phyloP scores from a whole-genome alignment of 2,113 vertebrate species.

The Pogona vitticeps region DNA sequence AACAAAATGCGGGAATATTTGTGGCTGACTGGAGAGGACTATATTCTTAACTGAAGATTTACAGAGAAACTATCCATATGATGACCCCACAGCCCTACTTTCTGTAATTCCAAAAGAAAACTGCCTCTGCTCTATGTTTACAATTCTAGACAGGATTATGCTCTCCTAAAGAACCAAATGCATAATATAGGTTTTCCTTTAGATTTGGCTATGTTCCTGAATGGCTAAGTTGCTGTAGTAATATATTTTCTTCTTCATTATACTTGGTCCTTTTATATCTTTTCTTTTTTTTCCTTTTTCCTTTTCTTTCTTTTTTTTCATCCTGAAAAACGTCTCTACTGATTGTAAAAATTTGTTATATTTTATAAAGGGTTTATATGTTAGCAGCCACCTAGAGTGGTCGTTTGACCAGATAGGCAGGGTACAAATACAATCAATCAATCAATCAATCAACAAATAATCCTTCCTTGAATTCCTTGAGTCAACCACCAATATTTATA shows the following conservation, averaged over 20 bases:
- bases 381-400: no score
- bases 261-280: no score
- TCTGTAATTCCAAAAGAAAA: not conserved
- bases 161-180: not conserved
- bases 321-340: no score
- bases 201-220: not conserved
- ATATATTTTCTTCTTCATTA: no score
- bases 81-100: not conserved
- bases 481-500: not conserved
- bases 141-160: not conserved
- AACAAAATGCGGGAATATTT: constrained; percentile 1
- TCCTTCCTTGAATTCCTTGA: not conserved
- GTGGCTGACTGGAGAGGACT: not conserved
- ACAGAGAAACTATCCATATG: not conserved
- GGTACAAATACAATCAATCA: no score
- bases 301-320: no score
- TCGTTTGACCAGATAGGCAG: no score
- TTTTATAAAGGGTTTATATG: no score
- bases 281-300: no score
- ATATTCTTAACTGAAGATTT: not conserved
- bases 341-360: no score
- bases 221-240: not conserved
- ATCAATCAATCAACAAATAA: no score
- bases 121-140: not conserved
- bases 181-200: not conserved